A percentile compares a stretch with the other conserved stretches of the same genome.
phyloP scores from a whole-genome alignment of 2,888 invertebrate species.

The Crepidodera aurea region DNA sequence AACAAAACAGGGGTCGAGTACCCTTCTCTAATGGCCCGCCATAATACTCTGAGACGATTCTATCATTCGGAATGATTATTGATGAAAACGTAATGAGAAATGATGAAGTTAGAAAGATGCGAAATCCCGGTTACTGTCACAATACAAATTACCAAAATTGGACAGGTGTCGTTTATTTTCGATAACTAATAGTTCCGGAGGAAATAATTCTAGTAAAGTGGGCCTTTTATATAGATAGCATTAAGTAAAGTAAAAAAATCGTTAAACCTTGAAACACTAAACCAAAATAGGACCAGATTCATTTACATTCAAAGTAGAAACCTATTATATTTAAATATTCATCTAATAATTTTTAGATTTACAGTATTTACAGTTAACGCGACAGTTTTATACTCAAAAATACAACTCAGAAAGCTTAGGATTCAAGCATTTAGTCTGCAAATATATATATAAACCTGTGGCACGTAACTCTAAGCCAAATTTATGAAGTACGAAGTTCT shows the following conservation, averaged over 20 bases:
- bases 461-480: constrained; percentile 19
- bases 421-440: constrained; percentile 18
- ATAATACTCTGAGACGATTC: constrained; percentile 34
- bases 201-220: not conserved
- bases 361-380: not conserved
- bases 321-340: too few relatives aligned
- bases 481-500: constrained; percentile 26
- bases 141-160: constrained; percentile 36
- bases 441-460: constrained; percentile 28
- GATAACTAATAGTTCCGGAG: not conserved
- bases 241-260: too few relatives aligned
- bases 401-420: not conserved
- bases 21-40: constrained; percentile 31
- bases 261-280: too few relatives aligned
- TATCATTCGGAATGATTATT: constrained; percentile 47
- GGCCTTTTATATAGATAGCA: too few relatives aligned
- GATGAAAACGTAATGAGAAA: constrained; percentile 48
- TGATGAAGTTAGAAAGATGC: constrained; percentile 42
- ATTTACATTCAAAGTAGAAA: too few relatives aligned
- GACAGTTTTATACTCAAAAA: constrained; percentile 10
- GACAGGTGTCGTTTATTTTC: constrained; percentile 37
- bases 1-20: constrained; percentile 35
- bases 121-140: constrained; percentile 36
- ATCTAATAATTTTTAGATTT: too few relatives aligned
- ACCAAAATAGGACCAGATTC: too few relatives aligned